phyloP scores from a whole-genome alignment of 2,113 vertebrate genomes.

The Astur gentilis region DNA sequence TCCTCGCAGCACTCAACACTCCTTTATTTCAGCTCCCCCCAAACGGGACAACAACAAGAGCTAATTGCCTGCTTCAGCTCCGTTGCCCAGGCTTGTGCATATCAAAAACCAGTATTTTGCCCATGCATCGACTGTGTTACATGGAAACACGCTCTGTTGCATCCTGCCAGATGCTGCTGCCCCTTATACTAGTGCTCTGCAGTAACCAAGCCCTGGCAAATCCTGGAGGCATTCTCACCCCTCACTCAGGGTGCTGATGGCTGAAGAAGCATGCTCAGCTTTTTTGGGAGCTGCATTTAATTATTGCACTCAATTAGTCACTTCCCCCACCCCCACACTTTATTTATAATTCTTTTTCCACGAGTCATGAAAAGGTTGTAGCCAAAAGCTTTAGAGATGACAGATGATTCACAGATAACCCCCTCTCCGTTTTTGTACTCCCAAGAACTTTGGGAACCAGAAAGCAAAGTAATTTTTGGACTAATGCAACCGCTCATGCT shows the following conservation, averaged over 20 bases:
- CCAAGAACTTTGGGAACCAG: constrained; percentile 17
- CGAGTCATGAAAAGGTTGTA: neutral
- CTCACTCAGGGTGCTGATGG: neutral
- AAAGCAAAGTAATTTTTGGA: constrained; percentile 39
- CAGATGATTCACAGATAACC: constrained; percentile 42
- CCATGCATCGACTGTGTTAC: neutral
- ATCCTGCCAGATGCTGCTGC: neutral
- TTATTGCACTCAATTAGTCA: constrained; percentile 42
- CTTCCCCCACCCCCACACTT: neutral
- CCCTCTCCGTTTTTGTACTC: neutral
- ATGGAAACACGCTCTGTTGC: neutral
- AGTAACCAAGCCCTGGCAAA: neutral
- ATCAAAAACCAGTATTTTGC: neutral
- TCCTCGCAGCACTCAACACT: neutral
- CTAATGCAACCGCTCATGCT: neutral
- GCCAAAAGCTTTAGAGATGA: constrained; percentile 20
- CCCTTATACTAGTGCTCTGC: neutral
- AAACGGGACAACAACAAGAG: neutral
- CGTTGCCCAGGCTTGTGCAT: neutral
- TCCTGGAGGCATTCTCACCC: neutral
- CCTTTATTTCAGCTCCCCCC: neutral
- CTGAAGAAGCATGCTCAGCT: neutral
- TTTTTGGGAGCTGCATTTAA: constrained; percentile 16
- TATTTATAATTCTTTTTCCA: constrained; percentile 23
- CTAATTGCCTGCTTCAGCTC: neutral